Evolutionary conservation across 2,888 invertebrate species (phyloP), one percentile per base, ranked within the genome.

Genomic region (Pseudococcus viburni): DNA sequence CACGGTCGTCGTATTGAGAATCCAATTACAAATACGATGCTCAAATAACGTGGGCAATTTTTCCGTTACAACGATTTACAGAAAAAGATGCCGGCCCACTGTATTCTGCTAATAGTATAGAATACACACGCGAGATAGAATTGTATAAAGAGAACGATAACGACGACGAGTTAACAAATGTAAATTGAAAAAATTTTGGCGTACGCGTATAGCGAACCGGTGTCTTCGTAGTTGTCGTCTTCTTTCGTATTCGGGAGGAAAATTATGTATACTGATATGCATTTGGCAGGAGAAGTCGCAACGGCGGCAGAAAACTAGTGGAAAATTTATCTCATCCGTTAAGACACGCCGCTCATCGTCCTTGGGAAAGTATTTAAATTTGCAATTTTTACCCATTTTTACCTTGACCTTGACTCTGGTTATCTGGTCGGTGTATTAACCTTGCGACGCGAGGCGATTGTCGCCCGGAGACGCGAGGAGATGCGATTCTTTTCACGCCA

Each of bases 331-430:
- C 80, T 42, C 80, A 46, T 46, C 46, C 80, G 80, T 46, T 19
- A 83, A 33, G 46, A 15, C 73, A 33, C 33, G 73, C 80, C 1
- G 80, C 46, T 46, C n/a, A 46, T 19, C 22, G 80, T 83, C 80
- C 80, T 83, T 83, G 80, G 19, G 9, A 19, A 83, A 83, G 46
- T 83, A 83, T 83, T 83, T 83, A 83, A 83, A 83, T 83, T 46
- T 19, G 73, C 73, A 73, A 73, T 73, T 73, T 73, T 83, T 46
- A 33, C 80, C 19, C 80, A 73, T 73, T 83, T 83, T 83, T 83
- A 83, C 80, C 80, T 83, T 83, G 80, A 83, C 80, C 80, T 83
- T 83, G 46, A 46, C 80, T 83, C 46, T 64, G 9, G 80, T 83
- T 80, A 83, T 83, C 46, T 42, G 19, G 33, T 8, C 73, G 80